Conservation (phyloP, 2,888 invertebrate genomes). For the Dryobota labecula region DNA sequence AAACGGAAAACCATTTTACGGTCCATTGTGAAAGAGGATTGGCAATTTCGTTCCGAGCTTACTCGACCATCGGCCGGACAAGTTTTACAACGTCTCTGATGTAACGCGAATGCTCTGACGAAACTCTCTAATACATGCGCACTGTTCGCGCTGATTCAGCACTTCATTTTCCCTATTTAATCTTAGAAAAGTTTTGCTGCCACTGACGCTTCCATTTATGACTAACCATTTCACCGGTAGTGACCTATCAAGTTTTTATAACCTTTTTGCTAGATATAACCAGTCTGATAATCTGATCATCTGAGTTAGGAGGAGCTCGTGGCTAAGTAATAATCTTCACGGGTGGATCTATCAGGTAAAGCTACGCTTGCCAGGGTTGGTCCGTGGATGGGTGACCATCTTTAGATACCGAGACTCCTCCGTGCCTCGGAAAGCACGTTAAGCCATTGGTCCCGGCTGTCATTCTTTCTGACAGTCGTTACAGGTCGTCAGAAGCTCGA, state of each 20-base stretch:
- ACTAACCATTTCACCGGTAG: background rate
- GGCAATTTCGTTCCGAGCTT: slow-evolving; percentile 89
- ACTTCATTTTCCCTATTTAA: slow-evolving; percentile 48
- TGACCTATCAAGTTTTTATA: background rate
- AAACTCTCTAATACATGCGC: slow-evolving; percentile 79
- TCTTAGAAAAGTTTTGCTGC: slow-evolving; percentile 22
- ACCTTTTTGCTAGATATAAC: background rate
- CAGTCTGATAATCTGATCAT: background rate
- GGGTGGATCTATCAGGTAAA: no score
- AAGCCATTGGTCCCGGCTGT: no score
- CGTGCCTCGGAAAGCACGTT: no score
- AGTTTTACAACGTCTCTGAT: slow-evolving; percentile 88
- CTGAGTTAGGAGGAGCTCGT: no score
- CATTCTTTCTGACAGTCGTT: no score
- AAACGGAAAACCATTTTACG: slow-evolving; percentile 91
- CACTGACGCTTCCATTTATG: slow-evolving; percentile 16
- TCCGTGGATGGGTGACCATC: no score
- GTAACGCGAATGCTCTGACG: slow-evolving; percentile 81
- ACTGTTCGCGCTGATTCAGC: slow-evolving; percentile 60
- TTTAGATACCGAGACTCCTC: no score
- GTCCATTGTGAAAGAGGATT: slow-evolving; percentile 90
- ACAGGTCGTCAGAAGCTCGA: no score
- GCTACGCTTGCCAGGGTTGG: no score
- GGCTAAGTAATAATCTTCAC: no score
- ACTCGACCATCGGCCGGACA: slow-evolving; percentile 87